A percentile compares a stretch with the other conserved stretches of the same genome.
phyloP scores from a whole-genome alignment of 2,888 invertebrate genomes.

The Cheilosia soror region DNA sequence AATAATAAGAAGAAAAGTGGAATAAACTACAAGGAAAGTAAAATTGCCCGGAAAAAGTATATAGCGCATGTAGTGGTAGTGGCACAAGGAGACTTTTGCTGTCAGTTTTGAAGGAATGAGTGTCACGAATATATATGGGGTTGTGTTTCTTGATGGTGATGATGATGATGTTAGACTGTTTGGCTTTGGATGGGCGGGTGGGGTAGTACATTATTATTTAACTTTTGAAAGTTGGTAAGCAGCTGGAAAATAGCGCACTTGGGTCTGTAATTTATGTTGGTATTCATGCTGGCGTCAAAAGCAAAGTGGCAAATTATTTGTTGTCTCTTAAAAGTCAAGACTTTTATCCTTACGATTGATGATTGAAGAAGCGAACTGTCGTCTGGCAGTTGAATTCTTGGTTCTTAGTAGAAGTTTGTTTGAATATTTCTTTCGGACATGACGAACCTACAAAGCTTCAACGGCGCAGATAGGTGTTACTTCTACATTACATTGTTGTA shows the following conservation, averaged over 20 bases:
- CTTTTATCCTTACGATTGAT: too few species aligned
- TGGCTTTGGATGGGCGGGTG: neutral
- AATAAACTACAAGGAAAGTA: conserved; percentile 19
- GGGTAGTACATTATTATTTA: conserved; percentile 56
- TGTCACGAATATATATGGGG: conserved; percentile 47
- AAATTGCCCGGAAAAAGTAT: conserved; percentile 42
- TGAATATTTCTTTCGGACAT: too few species aligned
- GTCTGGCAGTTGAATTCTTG: too few species aligned
- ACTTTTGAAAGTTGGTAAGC: conserved; percentile 53
- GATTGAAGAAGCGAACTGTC: too few species aligned
- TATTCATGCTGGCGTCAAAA: neutral
- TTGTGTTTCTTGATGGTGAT: conserved; percentile 53
- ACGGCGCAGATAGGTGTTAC: too few species aligned
- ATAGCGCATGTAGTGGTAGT: conserved; percentile 16
- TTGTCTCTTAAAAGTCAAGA: too few species aligned
- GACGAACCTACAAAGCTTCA: too few species aligned
- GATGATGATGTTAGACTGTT: conserved; percentile 62
- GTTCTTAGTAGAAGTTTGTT: too few species aligned
- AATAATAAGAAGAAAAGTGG: conserved; percentile 58
- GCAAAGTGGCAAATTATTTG: too few species aligned
- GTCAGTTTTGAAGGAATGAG: conserved; percentile 26
- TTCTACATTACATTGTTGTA: too few species aligned
- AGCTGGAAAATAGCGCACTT: conserved; percentile 39
- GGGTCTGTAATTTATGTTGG: conserved; percentile 57
- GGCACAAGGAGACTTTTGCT: conserved; percentile 14